These are phyloP conservation scores for Periphyllus acericola DNA, from an alignment of 2,888 invertebrate species.

Conservation along the genomic window DNA sequence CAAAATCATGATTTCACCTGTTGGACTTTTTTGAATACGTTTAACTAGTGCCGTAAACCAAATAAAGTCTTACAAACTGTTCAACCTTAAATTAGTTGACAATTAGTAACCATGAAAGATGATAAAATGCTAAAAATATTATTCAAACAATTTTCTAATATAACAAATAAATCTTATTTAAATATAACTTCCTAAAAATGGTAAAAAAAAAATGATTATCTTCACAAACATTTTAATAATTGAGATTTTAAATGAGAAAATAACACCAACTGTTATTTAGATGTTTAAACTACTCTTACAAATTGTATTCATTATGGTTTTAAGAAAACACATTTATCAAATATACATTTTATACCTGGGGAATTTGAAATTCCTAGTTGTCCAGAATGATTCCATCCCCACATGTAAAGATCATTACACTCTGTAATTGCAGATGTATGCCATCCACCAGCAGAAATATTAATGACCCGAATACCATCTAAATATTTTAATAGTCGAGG, in stretches of 20 bases:
- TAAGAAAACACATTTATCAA: neutral
- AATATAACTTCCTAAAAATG: slow-evolving; percentile 1
- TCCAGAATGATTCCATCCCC: slow-evolving; percentile 92
- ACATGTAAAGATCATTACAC: slow-evolving; percentile 84
- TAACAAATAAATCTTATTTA: neutral
- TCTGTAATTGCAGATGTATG: slow-evolving; percentile 83
- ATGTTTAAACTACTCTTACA: neutral
- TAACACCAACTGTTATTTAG: neutral
- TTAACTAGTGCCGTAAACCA: slow-evolving; percentile 39
- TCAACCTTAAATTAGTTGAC: slow-evolving; percentile 48
- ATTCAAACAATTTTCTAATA: neutral
- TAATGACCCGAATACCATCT: slow-evolving; percentile 77
- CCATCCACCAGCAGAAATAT: slow-evolving; percentile 86
- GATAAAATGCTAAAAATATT: slow-evolving; percentile 23
- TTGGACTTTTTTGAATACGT: slow-evolving; percentile 19
- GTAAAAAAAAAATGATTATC: neutral
- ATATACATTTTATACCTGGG: slow-evolving; percentile 31
- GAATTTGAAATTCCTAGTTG: slow-evolving; percentile 75
- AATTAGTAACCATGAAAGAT: slow-evolving; percentile 19
- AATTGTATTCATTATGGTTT: neutral
- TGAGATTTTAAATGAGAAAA: neutral
- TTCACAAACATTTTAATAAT: neutral
- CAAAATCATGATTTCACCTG: slow-evolving; percentile 43
- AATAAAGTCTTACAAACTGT: slow-evolving; percentile 37
- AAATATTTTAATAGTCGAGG: slow-evolving; percentile 79